Percentiles rank a stretch among this genome's conserved stretches.
These are phyloP conservation scores for Biston betularia DNA, from an alignment of 2,888 invertebrate species.

Conservation along the genomic window DNA sequence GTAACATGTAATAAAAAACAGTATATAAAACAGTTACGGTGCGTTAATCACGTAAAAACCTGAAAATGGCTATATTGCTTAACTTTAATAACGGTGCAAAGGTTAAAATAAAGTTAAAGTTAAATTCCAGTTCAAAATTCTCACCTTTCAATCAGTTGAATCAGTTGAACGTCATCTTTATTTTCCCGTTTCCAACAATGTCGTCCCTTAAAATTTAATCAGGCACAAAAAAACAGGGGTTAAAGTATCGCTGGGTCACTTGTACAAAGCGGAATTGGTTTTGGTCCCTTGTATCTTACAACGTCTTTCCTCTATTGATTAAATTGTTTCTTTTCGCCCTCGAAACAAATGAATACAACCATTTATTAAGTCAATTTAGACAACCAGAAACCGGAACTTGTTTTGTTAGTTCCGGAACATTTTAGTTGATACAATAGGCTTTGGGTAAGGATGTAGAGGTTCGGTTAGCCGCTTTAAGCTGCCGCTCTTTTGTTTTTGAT, in stretches of 20 bases:
- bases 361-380: conserved; percentile 22
- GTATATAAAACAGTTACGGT: no score
- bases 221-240: conserved; percentile 16
- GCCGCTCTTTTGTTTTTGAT: conserved; percentile 26
- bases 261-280: conserved; percentile 26
- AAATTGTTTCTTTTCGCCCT: conserved; percentile 31
- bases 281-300: conserved; percentile 23
- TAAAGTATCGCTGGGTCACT: conserved; percentile 16
- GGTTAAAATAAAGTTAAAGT: no score
- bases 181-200: conserved; percentile 3
- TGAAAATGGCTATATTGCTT: no score
- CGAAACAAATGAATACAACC: conserved; percentile 24
- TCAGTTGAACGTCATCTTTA: conserved; percentile 10
- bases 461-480: conserved; percentile 16
- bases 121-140: not conserved
- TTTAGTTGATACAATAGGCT: conserved; percentile 32
- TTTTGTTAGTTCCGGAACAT: conserved; percentile 26
- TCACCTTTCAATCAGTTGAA: not conserved
- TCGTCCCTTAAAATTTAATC: conserved; percentile 25
- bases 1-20: no score
- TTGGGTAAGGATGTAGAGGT: conserved; percentile 5
- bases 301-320: conserved; percentile 27
- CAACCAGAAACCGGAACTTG: conserved; percentile 27
- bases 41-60: no score
- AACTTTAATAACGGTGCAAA: no score